Evolutionary conservation across 2,888 invertebrate species (phyloP), one percentile per base, ranked within the genome.

Genomic region (Aricia artaxerxes): DNA sequence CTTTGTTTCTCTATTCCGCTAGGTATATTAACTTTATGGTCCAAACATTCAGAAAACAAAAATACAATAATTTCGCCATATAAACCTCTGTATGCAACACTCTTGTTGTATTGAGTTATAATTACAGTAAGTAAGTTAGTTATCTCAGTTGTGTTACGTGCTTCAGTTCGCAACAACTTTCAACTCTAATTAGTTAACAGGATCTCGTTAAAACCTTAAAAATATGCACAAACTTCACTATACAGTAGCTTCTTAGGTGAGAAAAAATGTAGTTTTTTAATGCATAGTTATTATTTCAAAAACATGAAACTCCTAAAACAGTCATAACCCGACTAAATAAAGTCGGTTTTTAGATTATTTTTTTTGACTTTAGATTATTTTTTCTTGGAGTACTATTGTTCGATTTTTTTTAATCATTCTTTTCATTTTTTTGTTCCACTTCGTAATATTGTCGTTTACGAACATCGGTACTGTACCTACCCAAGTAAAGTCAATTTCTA

Each of bases 201-300:
- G 4, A 35, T 35, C 69, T 69, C 69, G 69, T 69, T 69, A 69
- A 69, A 69, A 69, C 69, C 69, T 13, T 69, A 11, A 69, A 69
- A 35, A 69, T 69, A 35, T 69, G 69, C 35, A 69, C 7, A 35
- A 31, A 64, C 11, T 69, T 69, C 35, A 64, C 16, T 1, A 16
- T 16, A 16, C 57, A 57, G 13, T 16, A 57, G 24, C 61, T 61
- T 24, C 61, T 61, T 61, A 61, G 4, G 24, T 24, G 7, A 57
- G 57, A 57, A 57, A 57, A 57, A 16, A 57, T 2, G 24, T 57
- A 3, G 4, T 1, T 16, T 57, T 57, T 53, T 53, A 11, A 53
- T 53, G 53, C 53, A 57, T 16, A 57, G 57, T 16, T 13, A 53
- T 11, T 53, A 49, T 11, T 53, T 13, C 4, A 2, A 13, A 53